Percentiles rank a stretch among this genome's conserved stretches.
These are phyloP conservation scores for Channa maculata DNA, from an alignment of 2,113 vertebrate species.

Conservation along the genomic window DNA sequence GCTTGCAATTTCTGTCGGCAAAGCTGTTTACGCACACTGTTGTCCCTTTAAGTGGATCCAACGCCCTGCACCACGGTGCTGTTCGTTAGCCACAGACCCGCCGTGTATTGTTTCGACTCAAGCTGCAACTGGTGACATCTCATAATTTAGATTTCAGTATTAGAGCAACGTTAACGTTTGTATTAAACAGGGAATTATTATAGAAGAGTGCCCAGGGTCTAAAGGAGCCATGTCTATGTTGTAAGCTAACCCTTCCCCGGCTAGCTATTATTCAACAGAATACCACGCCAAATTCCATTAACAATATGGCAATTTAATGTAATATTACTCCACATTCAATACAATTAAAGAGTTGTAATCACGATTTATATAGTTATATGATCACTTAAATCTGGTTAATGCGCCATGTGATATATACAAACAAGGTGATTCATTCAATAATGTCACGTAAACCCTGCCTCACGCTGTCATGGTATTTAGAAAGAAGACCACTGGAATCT, in stretches of 20 bases:
- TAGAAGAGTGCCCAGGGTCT: background rate
- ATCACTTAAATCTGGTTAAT: background rate
- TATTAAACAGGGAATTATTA: background rate
- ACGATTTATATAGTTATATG: background rate
- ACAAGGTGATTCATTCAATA: background rate
- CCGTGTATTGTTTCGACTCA: background rate
- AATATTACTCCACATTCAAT: background rate
- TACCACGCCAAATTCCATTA: slow-evolving; percentile 23
- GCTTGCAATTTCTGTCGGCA: slow-evolving; percentile 63
- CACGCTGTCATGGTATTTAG: too few relatives aligned
- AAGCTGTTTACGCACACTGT: background rate
- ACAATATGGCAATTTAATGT: background rate
- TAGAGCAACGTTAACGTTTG: background rate
- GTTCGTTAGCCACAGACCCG: slow-evolving; percentile 20
- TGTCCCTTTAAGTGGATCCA: slow-evolving; percentile 73
- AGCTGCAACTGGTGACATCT: background rate
- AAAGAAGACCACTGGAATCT: background rate
- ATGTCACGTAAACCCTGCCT: background rate
- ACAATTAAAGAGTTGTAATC: background rate
- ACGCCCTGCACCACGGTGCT: slow-evolving; percentile 76
- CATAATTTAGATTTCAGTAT: background rate
- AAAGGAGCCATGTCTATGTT: background rate
- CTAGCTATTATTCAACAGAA: slow-evolving; percentile 43
- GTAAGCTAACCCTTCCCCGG: slow-evolving; percentile 21
- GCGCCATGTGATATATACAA: background rate